Conservation (phyloP, 2,113 vertebrate genomes). For the Nerophis ophidion region DNA sequence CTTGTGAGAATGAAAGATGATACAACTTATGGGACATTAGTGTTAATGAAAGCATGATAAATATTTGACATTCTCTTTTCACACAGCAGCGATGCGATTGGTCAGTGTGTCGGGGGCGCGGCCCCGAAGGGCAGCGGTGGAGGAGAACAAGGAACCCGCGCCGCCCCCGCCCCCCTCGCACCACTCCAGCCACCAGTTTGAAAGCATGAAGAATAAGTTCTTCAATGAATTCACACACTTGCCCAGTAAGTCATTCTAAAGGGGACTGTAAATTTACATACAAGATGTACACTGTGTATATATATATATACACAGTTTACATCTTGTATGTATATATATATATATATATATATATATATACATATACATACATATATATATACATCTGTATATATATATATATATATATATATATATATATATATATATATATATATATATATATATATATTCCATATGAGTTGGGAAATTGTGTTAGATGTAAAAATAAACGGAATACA, state of each 20-base stretch:
- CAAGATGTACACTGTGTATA: neutral
- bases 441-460: too few relatives aligned
- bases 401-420: too few relatives aligned
- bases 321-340: too few relatives aligned
- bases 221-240: conserved; percentile 73
- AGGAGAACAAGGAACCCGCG: conserved; percentile 39
- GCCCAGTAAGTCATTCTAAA: conserved; percentile 60
- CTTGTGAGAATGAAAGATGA: too few relatives aligned
- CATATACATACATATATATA: too few relatives aligned
- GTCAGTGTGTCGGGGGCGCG: conserved; percentile 33
- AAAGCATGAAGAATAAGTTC: conserved; percentile 74
- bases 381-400: too few relatives aligned
- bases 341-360: too few relatives aligned
- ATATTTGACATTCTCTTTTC: neutral
- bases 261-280: neutral
- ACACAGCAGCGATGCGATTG: conserved; percentile 57
- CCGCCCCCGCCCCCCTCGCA: conserved; percentile 40
- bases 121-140: conserved; percentile 55
- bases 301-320: too few relatives aligned
- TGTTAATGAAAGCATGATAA: neutral
- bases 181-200: conserved; percentile 67
- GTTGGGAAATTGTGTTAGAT: too few relatives aligned
- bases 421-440: too few relatives aligned
- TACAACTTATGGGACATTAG: neutral
- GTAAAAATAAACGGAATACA: too few relatives aligned